A percentile compares a stretch with the other conserved stretches of the same genome.
These are phyloP conservation scores for Artibeus lituratus DNA, from an alignment of 2,797 vertebrate species.

Conservation along the genomic window DNA sequence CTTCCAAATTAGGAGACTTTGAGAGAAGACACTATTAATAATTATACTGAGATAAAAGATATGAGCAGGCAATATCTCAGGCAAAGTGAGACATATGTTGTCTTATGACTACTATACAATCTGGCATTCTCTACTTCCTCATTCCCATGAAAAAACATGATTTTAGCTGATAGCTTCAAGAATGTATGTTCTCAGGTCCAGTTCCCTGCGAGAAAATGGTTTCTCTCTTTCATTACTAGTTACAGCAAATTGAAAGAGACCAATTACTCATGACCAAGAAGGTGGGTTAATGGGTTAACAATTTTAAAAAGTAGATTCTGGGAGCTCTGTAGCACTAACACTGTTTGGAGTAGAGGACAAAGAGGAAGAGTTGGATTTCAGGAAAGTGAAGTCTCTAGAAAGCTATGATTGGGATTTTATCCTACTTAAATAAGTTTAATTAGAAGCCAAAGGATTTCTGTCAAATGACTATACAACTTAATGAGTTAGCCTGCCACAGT, in stretches of 20 bases:
- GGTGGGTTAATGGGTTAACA: neutral
- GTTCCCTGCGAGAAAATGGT: neutral
- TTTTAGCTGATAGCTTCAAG: neutral
- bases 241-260: constrained; percentile 5
- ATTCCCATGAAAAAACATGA: neutral
- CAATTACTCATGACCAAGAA: neutral
- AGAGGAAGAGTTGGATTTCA: neutral
- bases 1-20: constrained; percentile 27
- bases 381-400: neutral
- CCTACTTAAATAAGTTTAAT: neutral
- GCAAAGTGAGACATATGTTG: neutral
- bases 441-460: neutral
- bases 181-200: neutral
- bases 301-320: neutral
- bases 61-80: neutral
- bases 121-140: neutral
- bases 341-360: neutral
- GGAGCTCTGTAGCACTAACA: neutral
- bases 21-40: neutral
- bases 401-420: neutral
- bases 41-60: neutral
- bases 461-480: neutral
- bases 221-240: neutral
- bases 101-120: constrained; percentile 1
- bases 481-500: neutral